Evolutionary conservation across 2,888 invertebrate species (phyloP).

Genomic region (Alentia gelatinosa): DNA sequence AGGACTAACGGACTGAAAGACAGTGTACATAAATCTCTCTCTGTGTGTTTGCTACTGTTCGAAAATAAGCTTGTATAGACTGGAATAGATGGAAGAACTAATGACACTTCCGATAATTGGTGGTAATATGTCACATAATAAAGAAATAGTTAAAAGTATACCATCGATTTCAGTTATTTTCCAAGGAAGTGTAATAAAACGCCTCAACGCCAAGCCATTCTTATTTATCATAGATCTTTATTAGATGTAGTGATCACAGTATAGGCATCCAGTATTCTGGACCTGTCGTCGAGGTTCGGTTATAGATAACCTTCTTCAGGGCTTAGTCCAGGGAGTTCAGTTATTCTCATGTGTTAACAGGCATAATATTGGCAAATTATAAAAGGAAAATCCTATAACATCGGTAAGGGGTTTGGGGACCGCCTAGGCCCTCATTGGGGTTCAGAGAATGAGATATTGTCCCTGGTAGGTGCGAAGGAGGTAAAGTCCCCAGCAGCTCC

Average conservation of each 20-base stretch:
- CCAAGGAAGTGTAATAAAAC: too few relatives aligned
- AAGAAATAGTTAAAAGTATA: too few relatives aligned
- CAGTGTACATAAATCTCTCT: too few relatives aligned
- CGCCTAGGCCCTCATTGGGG: not conserved
- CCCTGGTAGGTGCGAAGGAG: not conserved
- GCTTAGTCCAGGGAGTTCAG: not conserved
- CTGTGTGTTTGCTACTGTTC: too few relatives aligned
- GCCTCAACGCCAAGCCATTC: not conserved
- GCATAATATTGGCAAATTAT: not conserved
- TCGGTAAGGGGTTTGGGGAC: not conserved
- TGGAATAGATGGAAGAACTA: too few relatives aligned
- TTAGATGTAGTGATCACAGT: not conserved
- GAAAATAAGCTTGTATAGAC: too few relatives aligned
- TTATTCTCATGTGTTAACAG: not conserved
- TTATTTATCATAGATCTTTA: not conserved
- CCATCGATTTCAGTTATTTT: too few relatives aligned
- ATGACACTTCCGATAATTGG: too few relatives aligned
- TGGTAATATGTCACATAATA: too few relatives aligned
- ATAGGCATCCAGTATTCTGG: not conserved
- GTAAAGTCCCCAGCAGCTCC: not conserved
- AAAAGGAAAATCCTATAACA: not conserved
- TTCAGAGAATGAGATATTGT: not conserved
- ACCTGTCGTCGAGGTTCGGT: not conserved
- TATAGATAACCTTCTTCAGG: not conserved
- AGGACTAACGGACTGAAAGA: constrained; percentile 26